phyloP scores from a whole-genome alignment of 2,113 vertebrate genomes.

The Oreochromis aureus region DNA sequence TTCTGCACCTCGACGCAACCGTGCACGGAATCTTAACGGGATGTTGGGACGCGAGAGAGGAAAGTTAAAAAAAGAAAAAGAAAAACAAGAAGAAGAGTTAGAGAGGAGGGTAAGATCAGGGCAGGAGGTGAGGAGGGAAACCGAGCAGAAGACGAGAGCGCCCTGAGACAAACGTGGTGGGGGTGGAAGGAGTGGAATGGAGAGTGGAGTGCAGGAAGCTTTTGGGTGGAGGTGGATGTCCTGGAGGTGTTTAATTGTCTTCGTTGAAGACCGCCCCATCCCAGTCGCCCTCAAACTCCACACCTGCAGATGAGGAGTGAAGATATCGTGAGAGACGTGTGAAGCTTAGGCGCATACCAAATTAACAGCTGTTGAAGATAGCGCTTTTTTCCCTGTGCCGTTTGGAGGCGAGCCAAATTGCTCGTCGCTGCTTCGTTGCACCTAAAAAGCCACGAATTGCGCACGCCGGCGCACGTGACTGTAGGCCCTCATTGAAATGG shows the following conservation, averaged over 20 bases:
- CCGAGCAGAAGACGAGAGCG: slow-evolving; percentile 3
- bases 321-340: neutral
- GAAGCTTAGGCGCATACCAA: neutral
- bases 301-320: slow-evolving; percentile 11
- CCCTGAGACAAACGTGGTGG: neutral
- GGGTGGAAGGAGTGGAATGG: neutral
- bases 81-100: neutral
- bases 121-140: neutral
- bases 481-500: slow-evolving; percentile 44
- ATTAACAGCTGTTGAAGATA: slow-evolving; percentile 27
- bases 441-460: slow-evolving; percentile 35
- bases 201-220: neutral
- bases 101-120: neutral
- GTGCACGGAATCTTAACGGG: slow-evolving; percentile 2
- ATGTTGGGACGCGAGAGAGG: neutral
- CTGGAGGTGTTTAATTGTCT: slow-evolving; percentile 59
- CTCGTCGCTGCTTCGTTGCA: slow-evolving; percentile 21
- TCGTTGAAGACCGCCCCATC: slow-evolving; percentile 29
- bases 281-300: neutral
- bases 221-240: slow-evolving; percentile 16
- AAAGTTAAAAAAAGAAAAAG: neutral
- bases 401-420: slow-evolving; percentile 48
- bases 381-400: neutral
- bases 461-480: slow-evolving; percentile 8
- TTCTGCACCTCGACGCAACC: neutral